Percentiles rank a stretch among this genome's conserved stretches.
Conservation (phyloP, 2,888 invertebrate genomes). For the Erebia palarica region DNA sequence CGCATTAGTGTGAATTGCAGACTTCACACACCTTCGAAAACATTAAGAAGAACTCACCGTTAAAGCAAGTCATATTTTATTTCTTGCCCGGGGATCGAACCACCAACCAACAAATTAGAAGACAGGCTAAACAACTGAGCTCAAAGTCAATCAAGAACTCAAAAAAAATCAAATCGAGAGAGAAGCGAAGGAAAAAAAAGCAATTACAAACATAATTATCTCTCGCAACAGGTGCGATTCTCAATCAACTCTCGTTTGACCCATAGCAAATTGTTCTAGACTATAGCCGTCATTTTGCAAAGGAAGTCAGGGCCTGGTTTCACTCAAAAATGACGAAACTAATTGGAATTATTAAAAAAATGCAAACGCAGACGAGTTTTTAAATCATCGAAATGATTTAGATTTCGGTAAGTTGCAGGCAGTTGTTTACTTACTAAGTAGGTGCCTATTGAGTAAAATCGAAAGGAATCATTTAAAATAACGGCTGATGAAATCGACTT, state of each 20-base stretch:
- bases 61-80: no score
- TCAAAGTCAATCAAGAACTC: constrained; percentile 24
- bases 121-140: no score
- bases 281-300: constrained; percentile 24
- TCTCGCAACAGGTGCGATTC: constrained; percentile 20
- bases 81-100: no score
- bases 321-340: constrained; percentile 28
- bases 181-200: constrained; percentile 40
- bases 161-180: constrained; percentile 43
- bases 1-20: no score
- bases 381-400: constrained; percentile 22
- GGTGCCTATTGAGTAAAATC: neutral
- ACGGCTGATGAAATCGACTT: constrained; percentile 1
- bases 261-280: constrained; percentile 30
- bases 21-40: no score
- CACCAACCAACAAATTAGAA: no score
- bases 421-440: neutral
- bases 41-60: no score
- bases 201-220: constrained; percentile 23
- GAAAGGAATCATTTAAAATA: neutral
- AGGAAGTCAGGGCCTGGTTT: constrained; percentile 33
- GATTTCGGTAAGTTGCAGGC: neutral
- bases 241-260: constrained; percentile 36
- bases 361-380: constrained; percentile 19
- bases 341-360: constrained; percentile 22